Evolutionary conservation across 2,888 invertebrate genomes (phyloP).

Genomic region (Escarpia spicata): DNA sequence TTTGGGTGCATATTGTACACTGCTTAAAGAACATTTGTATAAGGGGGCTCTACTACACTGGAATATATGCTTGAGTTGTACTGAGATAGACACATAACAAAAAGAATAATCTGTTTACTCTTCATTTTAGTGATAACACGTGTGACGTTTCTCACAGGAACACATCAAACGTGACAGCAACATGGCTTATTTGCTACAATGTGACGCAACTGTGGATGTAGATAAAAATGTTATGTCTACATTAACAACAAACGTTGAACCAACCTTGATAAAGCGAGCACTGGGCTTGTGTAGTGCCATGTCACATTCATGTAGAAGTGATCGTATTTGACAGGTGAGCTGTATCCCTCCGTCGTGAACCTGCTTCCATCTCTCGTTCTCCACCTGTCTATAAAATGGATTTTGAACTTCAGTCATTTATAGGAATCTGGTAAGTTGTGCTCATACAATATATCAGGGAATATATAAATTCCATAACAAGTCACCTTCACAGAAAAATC

Average conservation of each 20-base stretch:
- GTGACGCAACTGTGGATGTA: not conserved
- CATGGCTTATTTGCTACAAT: not conserved
- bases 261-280: conserved; percentile 54
- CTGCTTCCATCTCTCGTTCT: conserved; percentile 58
- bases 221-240: not conserved
- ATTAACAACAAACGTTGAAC: not conserved
- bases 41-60: no score
- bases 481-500: no score
- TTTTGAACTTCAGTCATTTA: not conserved
- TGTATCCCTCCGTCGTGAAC: conserved; percentile 52
- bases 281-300: conserved; percentile 52
- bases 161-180: not conserved
- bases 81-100: no score
- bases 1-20: no score
- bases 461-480: no score
- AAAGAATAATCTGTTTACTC: no score
- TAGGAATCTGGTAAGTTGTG: no score
- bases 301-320: conserved; percentile 58
- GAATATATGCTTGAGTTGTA: no score
- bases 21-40: no score
- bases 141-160: no score
- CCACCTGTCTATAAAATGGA: conserved; percentile 47
- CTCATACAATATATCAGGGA: no score
- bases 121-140: no score
- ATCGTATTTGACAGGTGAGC: conserved; percentile 57